These are phyloP conservation scores for Dysidea cf. avara DNA, from an alignment of 37 sponge, comb jelly and placozoan species.

Conservation along the genomic window DNA sequence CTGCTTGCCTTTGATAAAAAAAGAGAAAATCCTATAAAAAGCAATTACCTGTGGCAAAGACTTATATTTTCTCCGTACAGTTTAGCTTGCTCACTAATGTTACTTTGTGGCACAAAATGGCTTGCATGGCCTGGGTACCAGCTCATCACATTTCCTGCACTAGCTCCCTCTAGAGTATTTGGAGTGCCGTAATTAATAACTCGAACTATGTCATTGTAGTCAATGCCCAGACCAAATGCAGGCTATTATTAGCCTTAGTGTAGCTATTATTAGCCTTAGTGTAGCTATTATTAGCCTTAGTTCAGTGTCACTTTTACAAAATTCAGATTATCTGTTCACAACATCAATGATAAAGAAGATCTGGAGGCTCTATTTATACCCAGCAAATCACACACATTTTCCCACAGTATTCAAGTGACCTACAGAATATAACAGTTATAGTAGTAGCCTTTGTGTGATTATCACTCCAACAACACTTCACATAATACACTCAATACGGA, in stretches of 20 bases:
- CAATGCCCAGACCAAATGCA: slow-evolving; percentile 30
- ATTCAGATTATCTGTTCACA: slow-evolving; percentile 10
- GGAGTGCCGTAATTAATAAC: slow-evolving; percentile 22
- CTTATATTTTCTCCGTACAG: too few relatives aligned
- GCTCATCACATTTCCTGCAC: slow-evolving; percentile 36
- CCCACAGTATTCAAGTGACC: slow-evolving; percentile 4
- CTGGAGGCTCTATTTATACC: slow-evolving; percentile 19
- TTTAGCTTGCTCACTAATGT: too few relatives aligned
- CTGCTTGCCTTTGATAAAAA: too few relatives aligned
- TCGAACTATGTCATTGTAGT: slow-evolving; percentile 10
- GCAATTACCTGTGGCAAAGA: too few relatives aligned
- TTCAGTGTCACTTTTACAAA: background rate
- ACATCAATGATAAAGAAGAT: slow-evolving; percentile 25
- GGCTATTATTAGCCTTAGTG: too few relatives aligned
- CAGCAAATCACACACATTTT: background rate
- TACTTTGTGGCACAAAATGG: too few relatives aligned
- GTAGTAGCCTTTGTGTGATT: background rate
- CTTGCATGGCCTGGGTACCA: slow-evolving; percentile 5
- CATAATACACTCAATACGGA: background rate
- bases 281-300: slow-evolving; percentile 1
- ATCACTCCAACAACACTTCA: background rate
- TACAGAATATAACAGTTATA: slow-evolving; percentile 25
- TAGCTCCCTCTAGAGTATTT: slow-evolving; percentile 8
- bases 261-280: too few relatives aligned
- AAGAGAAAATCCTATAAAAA: too few relatives aligned